Conservation (phyloP, 1,140 invertebrate genomes). For the Drosophila paulistorum region DNA sequence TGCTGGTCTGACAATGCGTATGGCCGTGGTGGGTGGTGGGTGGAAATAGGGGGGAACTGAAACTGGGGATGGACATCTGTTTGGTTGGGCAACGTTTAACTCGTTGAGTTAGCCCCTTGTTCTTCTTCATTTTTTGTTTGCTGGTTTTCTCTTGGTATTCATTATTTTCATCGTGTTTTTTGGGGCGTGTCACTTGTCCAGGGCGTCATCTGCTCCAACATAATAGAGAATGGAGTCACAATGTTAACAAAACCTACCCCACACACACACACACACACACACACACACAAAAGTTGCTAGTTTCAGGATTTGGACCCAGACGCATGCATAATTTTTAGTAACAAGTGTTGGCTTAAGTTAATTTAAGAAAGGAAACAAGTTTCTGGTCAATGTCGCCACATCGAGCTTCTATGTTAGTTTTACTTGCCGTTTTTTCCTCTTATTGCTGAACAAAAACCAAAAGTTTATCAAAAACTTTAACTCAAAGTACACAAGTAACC, state of each 20-base stretch:
- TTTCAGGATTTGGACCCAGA: slow-evolving; percentile 13
- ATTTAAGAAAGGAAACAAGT: slow-evolving; percentile 24
- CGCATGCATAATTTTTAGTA: slow-evolving; percentile 43
- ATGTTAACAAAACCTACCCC: slow-evolving; percentile 31
- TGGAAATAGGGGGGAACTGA: neutral
- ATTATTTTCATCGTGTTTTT: slow-evolving; percentile 48
- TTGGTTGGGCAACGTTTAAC: slow-evolving; percentile 15
- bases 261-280: neutral
- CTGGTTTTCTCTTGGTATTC: slow-evolving; percentile 36
- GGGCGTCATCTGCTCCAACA: slow-evolving; percentile 52
- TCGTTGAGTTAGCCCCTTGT: slow-evolving; percentile 29
- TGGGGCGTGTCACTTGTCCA: slow-evolving; percentile 35
- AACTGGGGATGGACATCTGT: slow-evolving; percentile 10
- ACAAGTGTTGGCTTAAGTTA: slow-evolving; percentile 33
- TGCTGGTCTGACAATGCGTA: slow-evolving; percentile 48
- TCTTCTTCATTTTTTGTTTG: slow-evolving; percentile 43
- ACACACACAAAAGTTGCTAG: neutral
- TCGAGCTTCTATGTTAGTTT: slow-evolving; percentile 20
- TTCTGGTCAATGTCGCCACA: slow-evolving; percentile 48
- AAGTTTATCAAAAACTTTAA: slow-evolving; percentile 54
- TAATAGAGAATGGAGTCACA: slow-evolving; percentile 51
- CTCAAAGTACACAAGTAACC: slow-evolving; percentile 5
- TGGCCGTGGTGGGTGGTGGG: neutral
- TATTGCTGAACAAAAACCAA: slow-evolving; percentile 2
- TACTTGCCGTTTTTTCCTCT: neutral